Evolutionary conservation across 2,888 invertebrate genomes (phyloP), one percentile per base, ranked within the genome.

Genomic region (Seira musarum): DNA sequence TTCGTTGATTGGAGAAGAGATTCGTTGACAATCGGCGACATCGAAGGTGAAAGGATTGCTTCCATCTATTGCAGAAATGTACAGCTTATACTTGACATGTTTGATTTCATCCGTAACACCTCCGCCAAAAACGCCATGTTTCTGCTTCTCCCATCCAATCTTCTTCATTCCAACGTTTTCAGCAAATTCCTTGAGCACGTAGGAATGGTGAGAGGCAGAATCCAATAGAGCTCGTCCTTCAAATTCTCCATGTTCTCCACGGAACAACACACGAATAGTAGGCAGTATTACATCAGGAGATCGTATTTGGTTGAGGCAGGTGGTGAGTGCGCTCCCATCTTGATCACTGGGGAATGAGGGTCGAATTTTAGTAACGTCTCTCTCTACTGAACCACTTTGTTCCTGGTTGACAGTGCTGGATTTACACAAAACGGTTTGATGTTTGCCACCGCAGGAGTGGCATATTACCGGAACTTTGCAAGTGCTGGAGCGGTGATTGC

Each of bases 201-300:
- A 87, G 0, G 86, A 87, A 17, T 83, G 25, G n/a, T 87, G 85
- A 1, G 86, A 87, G 0, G 87, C 87, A 0, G 75, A 66, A 67
- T 87, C 87, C 21, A 87, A 69, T 2, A 87, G 67, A 8, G 80
- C 85, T 19, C 87, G 71, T 1, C 83, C 83, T 1, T 19, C 6
- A 13, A 5, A 5, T 40, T 8, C 40, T 66, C 30, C 64, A n/a
- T n/a, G 24, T 82, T 57, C 83, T 71, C 53, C 68, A 22, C 72
- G 82, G 1, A 87, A 19, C 21, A 73, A 69, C 10, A 87, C 86
- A 24, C 80, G 64, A 10, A 87, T 66, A 0, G 87, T 87, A 79
- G 85, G 83, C 21, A 87, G 64, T 8, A 70, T 53, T 5, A 75
- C 76, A 21, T 69, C 75, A 1, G 15, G 2, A 15, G 24, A 15